Percentiles rank a stretch among this genome's conserved stretches.
Conservation (phyloP, 2,797 vertebrate genomes). For the Acestrorhynchus altus region DNA sequence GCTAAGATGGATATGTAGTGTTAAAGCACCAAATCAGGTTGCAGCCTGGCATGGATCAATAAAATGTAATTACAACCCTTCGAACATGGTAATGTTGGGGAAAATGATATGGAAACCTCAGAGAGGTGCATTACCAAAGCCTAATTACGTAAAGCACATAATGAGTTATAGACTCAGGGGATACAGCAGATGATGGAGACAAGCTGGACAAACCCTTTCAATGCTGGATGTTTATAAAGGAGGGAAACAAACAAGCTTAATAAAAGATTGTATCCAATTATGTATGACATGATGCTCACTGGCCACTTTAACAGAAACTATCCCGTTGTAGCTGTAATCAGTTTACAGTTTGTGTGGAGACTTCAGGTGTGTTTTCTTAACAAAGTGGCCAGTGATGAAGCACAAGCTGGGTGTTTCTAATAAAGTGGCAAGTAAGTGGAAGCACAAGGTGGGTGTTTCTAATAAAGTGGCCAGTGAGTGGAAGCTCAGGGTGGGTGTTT, state of each 20-base stretch:
- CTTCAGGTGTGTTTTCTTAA: too few relatives aligned
- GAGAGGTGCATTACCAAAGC: slow-evolving; percentile 33
- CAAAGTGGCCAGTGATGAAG: too few relatives aligned
- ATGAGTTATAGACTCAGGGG: not conserved
- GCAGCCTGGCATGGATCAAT: slow-evolving; percentile 35
- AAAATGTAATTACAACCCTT: slow-evolving; percentile 52
- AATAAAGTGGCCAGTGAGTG: too few relatives aligned
- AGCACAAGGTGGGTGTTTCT: too few relatives aligned
- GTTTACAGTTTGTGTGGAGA: too few relatives aligned
- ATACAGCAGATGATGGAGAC: not conserved
- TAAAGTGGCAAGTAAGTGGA: too few relatives aligned
- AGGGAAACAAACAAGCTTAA: not conserved
- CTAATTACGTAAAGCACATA: slow-evolving; percentile 37
- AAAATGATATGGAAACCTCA: slow-evolving; percentile 43
- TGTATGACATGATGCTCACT: not conserved
- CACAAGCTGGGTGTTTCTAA: too few relatives aligned
- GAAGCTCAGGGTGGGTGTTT: too few relatives aligned
- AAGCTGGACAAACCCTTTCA: not conserved
- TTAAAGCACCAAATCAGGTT: slow-evolving; percentile 28
- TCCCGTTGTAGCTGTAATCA: too few relatives aligned
- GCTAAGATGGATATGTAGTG: slow-evolving; percentile 40
- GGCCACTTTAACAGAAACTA: not conserved
- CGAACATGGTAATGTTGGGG: slow-evolving; percentile 32
- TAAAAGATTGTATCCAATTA: too few relatives aligned
- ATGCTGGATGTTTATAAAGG: not conserved